Evolutionary conservation across 2,113 vertebrate genomes (phyloP).

Genomic region (Sander lucioperca): DNA sequence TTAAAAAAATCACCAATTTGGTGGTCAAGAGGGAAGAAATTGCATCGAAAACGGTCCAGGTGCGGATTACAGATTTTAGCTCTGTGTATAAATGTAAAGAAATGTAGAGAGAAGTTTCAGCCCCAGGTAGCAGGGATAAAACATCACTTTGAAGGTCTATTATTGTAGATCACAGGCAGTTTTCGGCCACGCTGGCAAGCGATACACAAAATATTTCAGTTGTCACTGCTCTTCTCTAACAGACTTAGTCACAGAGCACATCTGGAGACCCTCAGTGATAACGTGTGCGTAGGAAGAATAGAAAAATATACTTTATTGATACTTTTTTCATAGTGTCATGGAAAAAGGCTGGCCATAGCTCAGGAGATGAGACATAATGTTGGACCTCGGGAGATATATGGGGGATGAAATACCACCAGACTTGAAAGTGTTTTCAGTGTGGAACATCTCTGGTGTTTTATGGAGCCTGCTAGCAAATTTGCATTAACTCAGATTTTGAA

Average conservation of each 20-base stretch:
- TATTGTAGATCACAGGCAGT: conserved; percentile 62
- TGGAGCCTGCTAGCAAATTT: conserved; percentile 17
- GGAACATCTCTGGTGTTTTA: conserved; percentile 15
- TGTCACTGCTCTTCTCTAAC: conserved; percentile 54
- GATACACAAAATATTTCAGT: conserved; percentile 66
- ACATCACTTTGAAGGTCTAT: conserved; percentile 62
- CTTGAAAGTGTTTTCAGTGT: conserved; percentile 4
- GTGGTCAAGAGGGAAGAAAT: conserved; percentile 21
- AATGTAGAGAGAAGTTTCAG: conserved; percentile 21
- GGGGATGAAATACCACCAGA: conserved; percentile 34
- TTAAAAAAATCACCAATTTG: conserved; percentile 6
- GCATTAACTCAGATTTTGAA: conserved; percentile 5
- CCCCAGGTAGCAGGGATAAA: conserved; percentile 71
- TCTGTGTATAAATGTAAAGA: conserved; percentile 27
- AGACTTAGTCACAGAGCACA: conserved; percentile 67
- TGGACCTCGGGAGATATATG: conserved; percentile 57
- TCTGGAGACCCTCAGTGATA: conserved; percentile 77
- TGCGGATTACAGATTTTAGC: neutral
- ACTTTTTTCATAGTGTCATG: conserved; percentile 57
- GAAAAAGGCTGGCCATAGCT: conserved; percentile 29
- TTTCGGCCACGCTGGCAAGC: conserved; percentile 59
- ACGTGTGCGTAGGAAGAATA: conserved; percentile 58
- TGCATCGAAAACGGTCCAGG: rapidly evolving
- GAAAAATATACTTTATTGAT: conserved; percentile 64
- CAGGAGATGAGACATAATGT: conserved; percentile 52